Conservation (phyloP, 2,888 invertebrate species). For the Nymphalis polychloros region DNA sequence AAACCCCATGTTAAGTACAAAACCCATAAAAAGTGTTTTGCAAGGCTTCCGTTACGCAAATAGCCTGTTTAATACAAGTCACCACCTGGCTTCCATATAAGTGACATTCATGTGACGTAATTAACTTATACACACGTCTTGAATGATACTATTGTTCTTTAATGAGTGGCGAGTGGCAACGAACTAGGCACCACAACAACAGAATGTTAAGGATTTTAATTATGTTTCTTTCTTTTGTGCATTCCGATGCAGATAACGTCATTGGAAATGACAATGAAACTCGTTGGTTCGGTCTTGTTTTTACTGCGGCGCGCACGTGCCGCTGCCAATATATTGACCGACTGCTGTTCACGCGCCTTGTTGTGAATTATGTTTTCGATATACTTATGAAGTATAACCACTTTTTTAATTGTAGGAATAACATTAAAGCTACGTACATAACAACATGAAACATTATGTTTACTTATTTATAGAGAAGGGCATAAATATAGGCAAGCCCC, state of each 20-base stretch:
- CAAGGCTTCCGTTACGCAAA: constrained; percentile 42
- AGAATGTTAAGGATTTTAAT: constrained; percentile 28
- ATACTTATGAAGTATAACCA: not conserved
- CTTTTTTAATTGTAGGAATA: too few species aligned
- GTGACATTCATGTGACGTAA: constrained; percentile 42
- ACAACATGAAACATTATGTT: too few species aligned
- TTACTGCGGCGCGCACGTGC: constrained; percentile 28
- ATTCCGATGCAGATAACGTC: constrained; percentile 28
- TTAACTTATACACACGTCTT: constrained; percentile 39
- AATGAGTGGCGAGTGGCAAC: constrained; percentile 24
- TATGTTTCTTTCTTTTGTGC: constrained; percentile 24
- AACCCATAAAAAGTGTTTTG: constrained; percentile 22
- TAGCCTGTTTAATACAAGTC: constrained; percentile 37
- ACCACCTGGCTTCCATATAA: constrained; percentile 45
- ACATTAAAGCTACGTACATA: too few species aligned
- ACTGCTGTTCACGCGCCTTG: not conserved
- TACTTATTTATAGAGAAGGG: too few species aligned
- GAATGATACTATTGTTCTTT: constrained; percentile 40
- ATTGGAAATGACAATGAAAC: constrained; percentile 25
- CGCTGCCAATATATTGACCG: constrained; percentile 17
- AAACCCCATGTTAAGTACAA: not conserved
- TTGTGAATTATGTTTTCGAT: constrained; percentile 1
- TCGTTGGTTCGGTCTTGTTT: constrained; percentile 18
- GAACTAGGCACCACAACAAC: constrained; percentile 35
- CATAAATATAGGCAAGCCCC: too few species aligned